Evolutionary conservation across 1,140 invertebrate genomes (phyloP), one percentile per base, ranked within the genome.

Genomic region (Drosophila ogumai): DNA sequence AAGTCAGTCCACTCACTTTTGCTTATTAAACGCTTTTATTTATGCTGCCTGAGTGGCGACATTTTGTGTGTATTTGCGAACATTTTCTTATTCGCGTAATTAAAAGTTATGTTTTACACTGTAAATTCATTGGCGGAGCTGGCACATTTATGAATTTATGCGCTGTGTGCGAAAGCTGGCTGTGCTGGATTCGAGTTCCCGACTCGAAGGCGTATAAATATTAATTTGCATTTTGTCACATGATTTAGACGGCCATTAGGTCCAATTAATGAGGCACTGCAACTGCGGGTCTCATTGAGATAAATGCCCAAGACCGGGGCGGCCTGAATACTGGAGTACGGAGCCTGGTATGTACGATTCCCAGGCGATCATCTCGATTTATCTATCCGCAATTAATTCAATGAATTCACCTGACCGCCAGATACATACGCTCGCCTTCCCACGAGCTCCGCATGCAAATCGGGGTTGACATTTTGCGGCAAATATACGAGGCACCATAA

Each of bases 381-480:
- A 76, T 76, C 74, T 76, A 76, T 76, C 54, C 72, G 60, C 61
- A 40, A 75, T 76, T 59, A 75, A 65, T 75, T 44, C 28, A 65
- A 75, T 40, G 31, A 75, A 66, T 75, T 68, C 75, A 86, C 75
- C 76, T 88, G 82, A 59, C 44, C 44, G 6, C 22, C 44, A 65
- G 60, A 44, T 69, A 28, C 41, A 17, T 17, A 41, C 15, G 25
- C 38, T 74, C 17, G 40, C 57, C 65, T 79, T 81, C 79, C 79
- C 79, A 81, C 79, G 79, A 82, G 57, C 57, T 12, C 12, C 40
- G 84, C 80, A 87, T 87, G 82, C 82, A 87, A 87, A 87, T 87
- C 81, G 72, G 72, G 75, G 82, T 88, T 88, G 84, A 87, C 82
- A 87, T 72, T 87, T 58, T 84, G 82, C 79, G 82, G 82, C 80